These are phyloP conservation scores for Chaetogeoica ovagalla DNA, from an alignment of 2,888 invertebrate species.

Conservation along the genomic window DNA sequence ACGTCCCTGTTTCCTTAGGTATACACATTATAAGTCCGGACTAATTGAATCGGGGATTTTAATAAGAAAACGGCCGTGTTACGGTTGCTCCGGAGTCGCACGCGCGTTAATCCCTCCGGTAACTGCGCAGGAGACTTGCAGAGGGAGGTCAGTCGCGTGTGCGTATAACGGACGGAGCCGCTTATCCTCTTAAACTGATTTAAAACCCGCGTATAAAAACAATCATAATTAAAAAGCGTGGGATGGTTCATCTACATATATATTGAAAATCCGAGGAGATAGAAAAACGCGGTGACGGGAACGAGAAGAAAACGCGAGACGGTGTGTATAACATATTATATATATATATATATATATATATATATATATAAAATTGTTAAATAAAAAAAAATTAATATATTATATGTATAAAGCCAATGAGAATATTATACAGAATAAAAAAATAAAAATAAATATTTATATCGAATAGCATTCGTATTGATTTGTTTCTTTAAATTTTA, in stretches of 20 bases:
- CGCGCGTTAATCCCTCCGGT: constrained; percentile 3
- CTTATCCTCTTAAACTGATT: constrained; percentile 14
- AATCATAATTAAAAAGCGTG: constrained; percentile 32
- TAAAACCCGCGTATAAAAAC: constrained; percentile 31
- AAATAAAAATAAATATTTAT: too few relatives aligned
- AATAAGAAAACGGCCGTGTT: constrained; percentile 25
- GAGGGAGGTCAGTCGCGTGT: not conserved
- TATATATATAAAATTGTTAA: too few relatives aligned
- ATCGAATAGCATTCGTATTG: too few relatives aligned
- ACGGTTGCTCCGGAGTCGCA: not conserved
- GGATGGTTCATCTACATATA: constrained; percentile 30
- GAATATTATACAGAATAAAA: too few relatives aligned
- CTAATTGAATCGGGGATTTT: constrained; percentile 40
- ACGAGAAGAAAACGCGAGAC: not conserved
- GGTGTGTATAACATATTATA: too few relatives aligned
- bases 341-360: too few relatives aligned
- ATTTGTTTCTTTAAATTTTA: too few relatives aligned
- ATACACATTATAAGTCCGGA: constrained; percentile 10
- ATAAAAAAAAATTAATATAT: too few relatives aligned
- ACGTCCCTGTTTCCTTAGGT: not conserved
- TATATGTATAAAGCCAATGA: too few relatives aligned
- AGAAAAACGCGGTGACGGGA: not conserved
- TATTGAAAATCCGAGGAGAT: constrained; percentile 12
- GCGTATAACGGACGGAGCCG: not conserved
- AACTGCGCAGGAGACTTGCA: not conserved